These are phyloP conservation scores for Nematopogon swammerdamellus DNA, from an alignment of 2,888 invertebrate genomes.

Conservation along the genomic window DNA sequence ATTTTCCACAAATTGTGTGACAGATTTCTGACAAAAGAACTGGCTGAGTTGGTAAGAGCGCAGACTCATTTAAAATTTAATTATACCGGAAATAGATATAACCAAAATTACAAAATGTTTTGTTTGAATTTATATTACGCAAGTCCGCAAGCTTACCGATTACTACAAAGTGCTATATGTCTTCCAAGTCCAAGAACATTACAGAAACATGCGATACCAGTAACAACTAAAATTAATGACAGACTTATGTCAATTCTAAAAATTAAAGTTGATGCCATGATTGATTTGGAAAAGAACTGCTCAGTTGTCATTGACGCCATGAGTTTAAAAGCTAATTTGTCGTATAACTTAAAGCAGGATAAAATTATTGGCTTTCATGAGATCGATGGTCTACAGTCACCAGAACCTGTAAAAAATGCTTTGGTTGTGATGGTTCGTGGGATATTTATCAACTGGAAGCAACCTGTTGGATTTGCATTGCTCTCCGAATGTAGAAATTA, in stretches of 20 bases:
- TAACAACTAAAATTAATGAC: not conserved
- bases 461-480: constrained; percentile 14
- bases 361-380: constrained; percentile 9
- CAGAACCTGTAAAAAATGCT: constrained; percentile 12
- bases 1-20: not conserved
- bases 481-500: constrained; percentile 10
- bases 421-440: constrained; percentile 16
- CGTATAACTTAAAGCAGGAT: constrained; percentile 7
- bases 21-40: constrained; percentile 1
- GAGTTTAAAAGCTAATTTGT: constrained; percentile 5
- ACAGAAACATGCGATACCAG: not conserved
- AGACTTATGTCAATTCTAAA: not conserved
- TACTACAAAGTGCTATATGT: constrained; percentile 3
- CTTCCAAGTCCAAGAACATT: constrained; percentile 5
- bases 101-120: constrained; percentile 6
- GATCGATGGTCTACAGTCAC: constrained; percentile 1
- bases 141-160: constrained; percentile 7
- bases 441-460: constrained; percentile 14
- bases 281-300: constrained; percentile 6
- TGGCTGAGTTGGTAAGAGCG: not conserved
- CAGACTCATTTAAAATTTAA: not conserved
- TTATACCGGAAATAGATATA: constrained; percentile 4
- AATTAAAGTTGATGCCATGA: not conserved
- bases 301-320: constrained; percentile 5
- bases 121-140: constrained; percentile 8